Conservation (phyloP, 2,113 vertebrate genomes). For the Rhadina sibilatrix region DNA sequence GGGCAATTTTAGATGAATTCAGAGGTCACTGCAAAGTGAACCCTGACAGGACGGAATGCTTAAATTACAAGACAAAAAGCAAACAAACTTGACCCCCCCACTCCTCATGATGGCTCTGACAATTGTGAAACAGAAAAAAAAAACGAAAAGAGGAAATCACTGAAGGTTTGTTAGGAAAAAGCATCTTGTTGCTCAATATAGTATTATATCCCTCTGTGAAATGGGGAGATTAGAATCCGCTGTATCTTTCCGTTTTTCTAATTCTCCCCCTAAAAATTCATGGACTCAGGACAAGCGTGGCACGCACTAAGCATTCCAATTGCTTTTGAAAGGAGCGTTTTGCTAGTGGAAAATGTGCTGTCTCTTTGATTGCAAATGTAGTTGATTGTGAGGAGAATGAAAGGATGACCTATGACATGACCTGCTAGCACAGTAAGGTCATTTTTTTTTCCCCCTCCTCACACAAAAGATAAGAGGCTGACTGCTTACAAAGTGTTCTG, state of each 20-base stretch:
- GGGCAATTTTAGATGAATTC: conserved; percentile 61
- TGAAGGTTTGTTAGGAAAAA: background rate
- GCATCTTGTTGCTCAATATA: background rate
- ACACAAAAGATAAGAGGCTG: conserved; percentile 68
- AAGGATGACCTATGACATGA: conserved; percentile 70
- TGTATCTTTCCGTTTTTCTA: background rate
- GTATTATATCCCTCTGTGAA: background rate
- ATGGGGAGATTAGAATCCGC: background rate
- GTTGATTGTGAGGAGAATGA: conserved; percentile 67
- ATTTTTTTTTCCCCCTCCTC: background rate
- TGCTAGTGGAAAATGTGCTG: conserved; percentile 59
- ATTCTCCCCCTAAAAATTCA: conserved; percentile 15
- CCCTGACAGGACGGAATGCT: conserved; percentile 41
- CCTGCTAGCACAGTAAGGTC: conserved; percentile 53
- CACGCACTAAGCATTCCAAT: conserved; percentile 30
- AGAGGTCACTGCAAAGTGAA: conserved; percentile 62
- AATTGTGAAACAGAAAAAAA: background rate
- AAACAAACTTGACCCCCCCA: conserved; percentile 66
- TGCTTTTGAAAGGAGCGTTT: conserved; percentile 26
- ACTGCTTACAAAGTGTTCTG: conserved; percentile 73
- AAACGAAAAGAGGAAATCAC: background rate
- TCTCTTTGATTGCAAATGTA: conserved; percentile 67
- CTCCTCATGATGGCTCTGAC: background rate
- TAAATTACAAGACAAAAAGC: conserved; percentile 67
- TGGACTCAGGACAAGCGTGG: background rate